Percentiles rank a stretch among this genome's conserved stretches.
phyloP scores from a whole-genome alignment of 2,113 vertebrate species.

The Grallaria varia region DNA sequence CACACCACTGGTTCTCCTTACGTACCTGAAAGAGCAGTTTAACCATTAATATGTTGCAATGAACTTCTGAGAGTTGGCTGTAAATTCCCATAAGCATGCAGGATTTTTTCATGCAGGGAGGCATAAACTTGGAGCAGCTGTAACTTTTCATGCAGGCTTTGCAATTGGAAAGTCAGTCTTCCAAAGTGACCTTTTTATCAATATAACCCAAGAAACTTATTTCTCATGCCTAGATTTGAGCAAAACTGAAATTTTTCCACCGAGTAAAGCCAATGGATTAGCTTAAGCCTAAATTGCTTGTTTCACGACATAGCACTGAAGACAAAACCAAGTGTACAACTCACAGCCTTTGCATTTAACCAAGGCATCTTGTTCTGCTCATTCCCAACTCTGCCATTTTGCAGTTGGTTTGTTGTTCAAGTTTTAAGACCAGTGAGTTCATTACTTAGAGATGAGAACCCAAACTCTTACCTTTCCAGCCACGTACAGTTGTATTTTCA shows the following conservation, averaged over 20 bases:
- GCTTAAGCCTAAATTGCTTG: neutral
- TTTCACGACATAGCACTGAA: neutral
- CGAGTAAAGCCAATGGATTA: neutral
- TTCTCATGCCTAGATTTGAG: neutral
- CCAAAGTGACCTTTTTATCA: neutral
- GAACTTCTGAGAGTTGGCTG: neutral
- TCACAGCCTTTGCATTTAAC: neutral
- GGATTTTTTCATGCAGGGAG: neutral
- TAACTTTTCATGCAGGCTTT: neutral
- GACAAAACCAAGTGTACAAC: neutral
- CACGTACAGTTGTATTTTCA: neutral
- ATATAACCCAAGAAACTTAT: neutral
- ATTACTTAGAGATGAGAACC: neutral
- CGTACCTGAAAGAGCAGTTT: slow-evolving; percentile 84
- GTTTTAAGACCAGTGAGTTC: neutral
- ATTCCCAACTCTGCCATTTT: neutral
- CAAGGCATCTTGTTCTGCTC: neutral
- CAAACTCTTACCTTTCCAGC: neutral
- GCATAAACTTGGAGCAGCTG: neutral
- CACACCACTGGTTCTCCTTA: slow-evolving; percentile 99
- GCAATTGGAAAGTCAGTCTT: neutral
- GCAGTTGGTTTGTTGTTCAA: neutral
- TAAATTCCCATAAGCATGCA: neutral
- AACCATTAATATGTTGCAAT: neutral
- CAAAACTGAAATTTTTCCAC: fast-evolving